A percentile compares a stretch with the other conserved stretches of the same genome.
Conservation (phyloP, 2,888 invertebrate species). For the Dryomyza anilis region DNA sequence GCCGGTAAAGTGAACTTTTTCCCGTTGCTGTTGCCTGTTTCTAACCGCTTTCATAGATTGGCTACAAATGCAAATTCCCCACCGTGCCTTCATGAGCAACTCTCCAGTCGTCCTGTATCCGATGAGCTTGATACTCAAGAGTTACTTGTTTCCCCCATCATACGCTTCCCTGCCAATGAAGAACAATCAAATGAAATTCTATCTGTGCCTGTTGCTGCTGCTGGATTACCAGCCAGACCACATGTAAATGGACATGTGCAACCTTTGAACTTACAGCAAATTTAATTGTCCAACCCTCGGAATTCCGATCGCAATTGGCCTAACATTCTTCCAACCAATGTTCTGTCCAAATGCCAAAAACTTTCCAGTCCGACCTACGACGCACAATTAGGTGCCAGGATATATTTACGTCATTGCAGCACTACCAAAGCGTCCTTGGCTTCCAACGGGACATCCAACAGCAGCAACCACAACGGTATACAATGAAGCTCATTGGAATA, state of each 20-base stretch:
- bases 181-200: slow-evolving; percentile 44
- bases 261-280: slow-evolving; percentile 54
- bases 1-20: no score
- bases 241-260: slow-evolving; percentile 59
- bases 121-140: slow-evolving; percentile 52
- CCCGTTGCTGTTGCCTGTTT: no score
- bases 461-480: slow-evolving; percentile 45
- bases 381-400: slow-evolving; percentile 54
- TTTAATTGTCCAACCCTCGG: slow-evolving; percentile 49
- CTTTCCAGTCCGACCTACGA: slow-evolving; percentile 59
- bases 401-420: slow-evolving; percentile 50
- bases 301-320: slow-evolving; percentile 62
- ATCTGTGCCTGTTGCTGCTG: slow-evolving; percentile 36
- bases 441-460: slow-evolving; percentile 33
- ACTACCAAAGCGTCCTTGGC: slow-evolving; percentile 41
- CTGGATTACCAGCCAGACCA: slow-evolving; percentile 44
- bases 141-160: slow-evolving; percentile 55
- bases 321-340: slow-evolving; percentile 74
- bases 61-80: neutral
- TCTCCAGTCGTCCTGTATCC: neutral
- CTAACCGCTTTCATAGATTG: neutral
- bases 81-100: neutral
- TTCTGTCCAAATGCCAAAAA: slow-evolving; percentile 72
- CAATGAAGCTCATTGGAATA: slow-evolving; percentile 51
- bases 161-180: slow-evolving; percentile 56